Conservation (phyloP, 2,888 invertebrate genomes). For the Buathra laborator region DNA sequence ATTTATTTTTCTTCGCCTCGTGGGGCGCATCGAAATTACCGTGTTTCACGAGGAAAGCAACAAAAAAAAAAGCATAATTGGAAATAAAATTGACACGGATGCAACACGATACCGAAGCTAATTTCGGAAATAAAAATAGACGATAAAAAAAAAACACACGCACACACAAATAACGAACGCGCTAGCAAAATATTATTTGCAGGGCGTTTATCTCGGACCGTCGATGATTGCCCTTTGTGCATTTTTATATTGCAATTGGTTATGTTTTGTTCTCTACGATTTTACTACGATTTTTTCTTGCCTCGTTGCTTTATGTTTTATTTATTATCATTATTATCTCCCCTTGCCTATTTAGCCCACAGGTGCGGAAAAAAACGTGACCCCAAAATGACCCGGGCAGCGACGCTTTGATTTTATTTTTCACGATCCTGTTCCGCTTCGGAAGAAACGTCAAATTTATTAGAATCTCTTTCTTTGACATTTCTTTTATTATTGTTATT, state of each 20-base stretch:
- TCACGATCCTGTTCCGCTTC: not conserved
- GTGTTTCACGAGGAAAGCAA: not conserved
- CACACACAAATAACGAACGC: not conserved
- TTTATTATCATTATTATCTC: not conserved
- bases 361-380: not conserved
- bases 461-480: not conserved
- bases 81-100: not conserved
- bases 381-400: constrained; percentile 12
- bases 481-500: not conserved
- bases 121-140: not conserved
- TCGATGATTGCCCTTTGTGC: not conserved
- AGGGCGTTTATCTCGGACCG: not conserved
- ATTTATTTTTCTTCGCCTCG: not conserved
- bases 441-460: not conserved
- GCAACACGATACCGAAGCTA: not conserved
- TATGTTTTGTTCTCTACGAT: not conserved
- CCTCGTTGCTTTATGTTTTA: not conserved
- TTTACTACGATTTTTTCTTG: not conserved
- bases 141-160: not conserved
- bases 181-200: not conserved
- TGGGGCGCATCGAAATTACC: not conserved
- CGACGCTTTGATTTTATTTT: constrained; percentile 31
- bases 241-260: not conserved
- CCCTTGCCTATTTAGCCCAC: not conserved
- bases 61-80: not conserved